These are phyloP conservation scores for Ochropacha duplaris DNA, from an alignment of 2,888 invertebrate species.

Conservation along the genomic window DNA sequence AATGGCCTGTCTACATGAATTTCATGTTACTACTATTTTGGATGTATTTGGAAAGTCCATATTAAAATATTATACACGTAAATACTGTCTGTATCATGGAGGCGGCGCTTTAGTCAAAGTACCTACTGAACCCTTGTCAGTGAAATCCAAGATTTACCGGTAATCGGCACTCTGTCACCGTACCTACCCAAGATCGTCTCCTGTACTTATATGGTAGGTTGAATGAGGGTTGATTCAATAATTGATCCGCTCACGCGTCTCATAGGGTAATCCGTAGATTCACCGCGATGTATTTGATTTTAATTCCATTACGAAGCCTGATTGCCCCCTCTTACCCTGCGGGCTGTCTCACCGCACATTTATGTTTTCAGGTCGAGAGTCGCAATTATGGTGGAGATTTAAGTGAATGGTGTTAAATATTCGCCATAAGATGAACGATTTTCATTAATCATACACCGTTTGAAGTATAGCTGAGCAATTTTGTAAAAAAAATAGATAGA, in stretches of 20 bases:
- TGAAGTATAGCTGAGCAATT: too few relatives aligned
- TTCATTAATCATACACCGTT: too few relatives aligned
- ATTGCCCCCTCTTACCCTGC: neutral
- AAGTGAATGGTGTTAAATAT: neutral
- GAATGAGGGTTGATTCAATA: constrained; percentile 27
- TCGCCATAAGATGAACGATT: neutral
- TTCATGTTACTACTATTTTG: too few relatives aligned
- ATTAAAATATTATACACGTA: too few relatives aligned
- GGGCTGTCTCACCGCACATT: neutral
- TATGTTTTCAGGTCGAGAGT: neutral
- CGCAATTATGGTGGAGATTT: neutral
- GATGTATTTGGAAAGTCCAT: too few relatives aligned
- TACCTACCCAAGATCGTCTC: constrained; percentile 14
- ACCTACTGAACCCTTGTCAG: constrained; percentile 10
- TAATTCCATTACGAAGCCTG: constrained; percentile 5
- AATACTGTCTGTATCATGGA: neutral
- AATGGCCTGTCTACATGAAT: too few relatives aligned
- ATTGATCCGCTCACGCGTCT: constrained; percentile 26
- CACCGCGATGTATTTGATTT: constrained; percentile 10
- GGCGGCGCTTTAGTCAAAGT: neutral
- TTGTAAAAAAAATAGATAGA: too few relatives aligned
- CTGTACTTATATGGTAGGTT: neutral
- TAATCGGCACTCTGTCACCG: constrained; percentile 22
- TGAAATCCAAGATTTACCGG: constrained; percentile 24
- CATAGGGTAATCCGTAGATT: constrained; percentile 11